phyloP scores from a whole-genome alignment of 2,888 invertebrate genomes.

The Dasypogon diadema region DNA sequence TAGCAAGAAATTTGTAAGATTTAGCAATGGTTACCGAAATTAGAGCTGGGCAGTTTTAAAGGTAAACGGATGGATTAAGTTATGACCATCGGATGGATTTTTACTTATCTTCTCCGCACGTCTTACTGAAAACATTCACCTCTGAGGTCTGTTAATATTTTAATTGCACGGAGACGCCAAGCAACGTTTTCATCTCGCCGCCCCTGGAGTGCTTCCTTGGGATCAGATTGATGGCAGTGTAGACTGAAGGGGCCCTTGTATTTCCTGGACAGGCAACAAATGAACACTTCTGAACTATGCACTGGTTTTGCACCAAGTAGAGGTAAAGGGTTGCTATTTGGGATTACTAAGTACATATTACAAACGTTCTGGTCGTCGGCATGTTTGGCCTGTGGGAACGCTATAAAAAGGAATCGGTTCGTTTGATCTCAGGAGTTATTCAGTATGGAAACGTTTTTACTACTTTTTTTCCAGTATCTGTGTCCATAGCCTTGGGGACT shows the following conservation, averaged over 20 bases:
- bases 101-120: neutral
- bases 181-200: no score
- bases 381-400: neutral
- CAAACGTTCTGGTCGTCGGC: neutral
- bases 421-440: slow-evolving; percentile 32
- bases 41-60: neutral
- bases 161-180: no score
- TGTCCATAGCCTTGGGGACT: slow-evolving; percentile 30
- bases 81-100: neutral
- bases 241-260: no score
- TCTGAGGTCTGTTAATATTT: neutral
- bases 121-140: neutral
- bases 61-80: neutral
- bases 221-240: no score
- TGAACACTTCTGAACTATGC: slow-evolving; percentile 13
- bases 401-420: slow-evolving; percentile 36
- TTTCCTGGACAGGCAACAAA: slow-evolving; percentile 13
- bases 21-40: slow-evolving; percentile 36
- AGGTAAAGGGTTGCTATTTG: slow-evolving; percentile 7
- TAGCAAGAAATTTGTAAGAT: neutral
- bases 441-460: neutral
- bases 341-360: neutral
- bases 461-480: neutral
- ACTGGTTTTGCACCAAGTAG: neutral
- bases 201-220: no score